Evolutionary conservation across 2,113 vertebrate species (phyloP).

Genomic region (Catagonus wagneri): DNA sequence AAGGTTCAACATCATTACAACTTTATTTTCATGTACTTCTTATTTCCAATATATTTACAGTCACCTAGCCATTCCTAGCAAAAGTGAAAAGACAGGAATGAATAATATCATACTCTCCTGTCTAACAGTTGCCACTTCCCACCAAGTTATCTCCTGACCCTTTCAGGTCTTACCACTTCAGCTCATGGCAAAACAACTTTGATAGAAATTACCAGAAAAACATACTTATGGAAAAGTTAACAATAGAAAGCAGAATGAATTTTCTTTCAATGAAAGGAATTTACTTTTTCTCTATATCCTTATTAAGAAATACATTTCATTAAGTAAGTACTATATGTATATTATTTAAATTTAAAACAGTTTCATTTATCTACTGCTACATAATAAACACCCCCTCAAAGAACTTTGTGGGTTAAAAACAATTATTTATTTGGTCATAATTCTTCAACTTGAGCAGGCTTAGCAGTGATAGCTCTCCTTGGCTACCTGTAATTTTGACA

Average conservation of each 20-base stretch:
- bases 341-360: background rate
- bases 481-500: background rate
- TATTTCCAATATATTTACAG: background rate
- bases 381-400: background rate
- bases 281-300: background rate
- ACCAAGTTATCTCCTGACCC: background rate
- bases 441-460: background rate
- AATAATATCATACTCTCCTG: background rate
- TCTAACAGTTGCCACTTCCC: background rate
- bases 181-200: background rate
- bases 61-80: background rate
- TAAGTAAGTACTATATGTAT: background rate
- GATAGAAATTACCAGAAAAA: constrained; percentile 13
- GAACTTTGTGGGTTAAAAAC: background rate
- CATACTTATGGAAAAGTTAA: background rate
- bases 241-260: background rate
- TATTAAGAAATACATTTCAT: background rate
- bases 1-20: background rate
- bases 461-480: background rate
- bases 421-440: background rate
- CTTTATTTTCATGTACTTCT: background rate
- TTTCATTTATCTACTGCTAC: background rate
- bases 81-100: background rate
- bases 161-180: background rate
- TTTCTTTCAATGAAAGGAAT: background rate